Conservation (phyloP, 2,888 invertebrate genomes). For the Drosophila atroscutellata region DNA sequence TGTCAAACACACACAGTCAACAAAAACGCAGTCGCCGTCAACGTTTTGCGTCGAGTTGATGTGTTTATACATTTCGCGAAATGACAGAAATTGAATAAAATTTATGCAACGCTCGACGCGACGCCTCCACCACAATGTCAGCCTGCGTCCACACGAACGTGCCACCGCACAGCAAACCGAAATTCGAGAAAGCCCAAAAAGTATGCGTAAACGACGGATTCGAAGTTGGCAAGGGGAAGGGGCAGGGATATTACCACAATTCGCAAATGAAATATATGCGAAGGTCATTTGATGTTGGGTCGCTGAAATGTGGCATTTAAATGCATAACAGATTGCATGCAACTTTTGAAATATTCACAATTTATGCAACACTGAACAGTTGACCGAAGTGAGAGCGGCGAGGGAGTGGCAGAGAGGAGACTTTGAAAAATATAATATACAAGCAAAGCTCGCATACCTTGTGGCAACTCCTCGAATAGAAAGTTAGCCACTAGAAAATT, state of each 20-base stretch:
- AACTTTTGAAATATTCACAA: constrained; percentile 12
- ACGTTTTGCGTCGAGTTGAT: constrained; percentile 55
- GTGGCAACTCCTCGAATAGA: not conserved
- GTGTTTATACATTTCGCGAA: constrained; percentile 75
- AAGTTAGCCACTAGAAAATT: not conserved
- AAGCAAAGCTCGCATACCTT: not conserved
- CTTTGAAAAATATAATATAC: not conserved
- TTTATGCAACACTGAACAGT: constrained; percentile 14
- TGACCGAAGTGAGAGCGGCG: not conserved
- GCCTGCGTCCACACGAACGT: constrained; percentile 22
- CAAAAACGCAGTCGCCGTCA: constrained; percentile 2
- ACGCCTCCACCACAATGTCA: constrained; percentile 16
- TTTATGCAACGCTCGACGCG: constrained; percentile 59
- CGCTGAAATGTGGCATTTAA: constrained; percentile 38
- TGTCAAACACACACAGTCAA: constrained; percentile 42
- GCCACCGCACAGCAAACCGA: constrained; percentile 57
- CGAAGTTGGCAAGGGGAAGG: not conserved
- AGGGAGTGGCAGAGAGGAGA: too few relatives aligned
- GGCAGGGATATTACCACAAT: constrained; percentile 18
- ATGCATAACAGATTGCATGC: constrained; percentile 33
- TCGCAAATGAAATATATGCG: constrained; percentile 56
- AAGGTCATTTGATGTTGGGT: constrained; percentile 58
- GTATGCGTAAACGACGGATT: constrained; percentile 20
- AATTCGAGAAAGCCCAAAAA: constrained; percentile 32
- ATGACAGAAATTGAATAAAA: constrained; percentile 80